A percentile compares a stretch with the other conserved stretches of the same genome.
phyloP scores from a whole-genome alignment of 1,140 invertebrate genomes.

The Leguminivora glycinivorella region DNA sequence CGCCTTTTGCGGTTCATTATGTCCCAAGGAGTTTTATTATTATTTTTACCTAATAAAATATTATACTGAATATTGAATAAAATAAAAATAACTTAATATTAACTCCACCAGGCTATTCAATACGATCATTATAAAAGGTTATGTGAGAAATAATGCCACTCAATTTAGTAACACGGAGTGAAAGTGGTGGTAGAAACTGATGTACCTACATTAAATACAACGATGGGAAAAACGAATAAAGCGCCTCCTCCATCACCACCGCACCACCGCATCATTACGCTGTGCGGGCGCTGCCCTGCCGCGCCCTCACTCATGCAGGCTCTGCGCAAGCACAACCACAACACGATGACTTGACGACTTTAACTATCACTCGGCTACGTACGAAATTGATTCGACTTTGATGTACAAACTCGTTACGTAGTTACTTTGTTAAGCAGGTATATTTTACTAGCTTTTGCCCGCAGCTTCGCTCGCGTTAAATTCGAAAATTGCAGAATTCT shows the following conservation, averaged over 20 bases:
- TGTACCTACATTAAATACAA: conserved; percentile 4
- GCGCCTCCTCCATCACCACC: conserved; percentile 48
- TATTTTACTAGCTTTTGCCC: too few species aligned
- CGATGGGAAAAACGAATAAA: conserved; percentile 56
- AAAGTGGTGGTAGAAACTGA: conserved; percentile 34
- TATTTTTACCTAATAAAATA: too few species aligned
- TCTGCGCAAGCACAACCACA: conserved; percentile 3
- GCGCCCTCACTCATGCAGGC: not conserved
- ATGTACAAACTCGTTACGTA: too few species aligned
- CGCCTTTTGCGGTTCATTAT: too few species aligned
- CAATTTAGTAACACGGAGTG: conserved; percentile 20
- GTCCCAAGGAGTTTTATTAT: too few species aligned
- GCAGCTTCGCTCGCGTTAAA: too few species aligned
- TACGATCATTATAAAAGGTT: not conserved
- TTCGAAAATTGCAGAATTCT: too few species aligned
- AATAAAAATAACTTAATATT: too few species aligned
- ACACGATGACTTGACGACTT: not conserved
- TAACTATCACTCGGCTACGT: not conserved
- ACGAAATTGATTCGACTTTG: too few species aligned
- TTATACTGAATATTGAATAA: too few species aligned
- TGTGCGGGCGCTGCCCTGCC: not conserved
- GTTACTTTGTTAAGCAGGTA: too few species aligned
- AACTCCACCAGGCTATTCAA: not conserved
- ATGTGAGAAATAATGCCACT: not conserved
- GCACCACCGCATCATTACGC: conserved; percentile 61